Conservation (phyloP, 2,888 invertebrate genomes). For the Drosophila neotestacea region DNA sequence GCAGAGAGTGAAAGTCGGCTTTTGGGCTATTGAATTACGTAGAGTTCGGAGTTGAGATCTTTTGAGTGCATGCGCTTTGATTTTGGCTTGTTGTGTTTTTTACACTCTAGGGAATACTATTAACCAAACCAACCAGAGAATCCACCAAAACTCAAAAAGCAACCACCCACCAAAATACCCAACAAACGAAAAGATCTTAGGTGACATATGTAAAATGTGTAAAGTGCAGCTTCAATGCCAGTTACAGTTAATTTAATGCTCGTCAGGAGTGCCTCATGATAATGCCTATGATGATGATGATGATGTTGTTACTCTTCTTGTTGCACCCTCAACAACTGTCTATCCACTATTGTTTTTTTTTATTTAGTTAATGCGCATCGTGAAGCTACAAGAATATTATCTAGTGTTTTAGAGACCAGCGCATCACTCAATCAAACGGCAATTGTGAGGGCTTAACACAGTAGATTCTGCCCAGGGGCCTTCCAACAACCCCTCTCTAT, state of each 20-base stretch:
- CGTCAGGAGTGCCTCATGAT: conserved; percentile 52
- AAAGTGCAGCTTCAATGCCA: conserved; percentile 79
- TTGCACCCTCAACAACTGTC: conserved; percentile 46
- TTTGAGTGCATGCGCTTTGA: conserved; percentile 79
- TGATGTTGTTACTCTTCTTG: conserved; percentile 16
- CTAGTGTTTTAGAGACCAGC: conserved; percentile 28
- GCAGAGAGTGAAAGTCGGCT: conserved; percentile 40
- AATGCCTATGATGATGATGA: conserved; percentile 31
- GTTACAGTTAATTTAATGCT: conserved; percentile 82
- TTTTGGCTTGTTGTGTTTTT: conserved; percentile 47
- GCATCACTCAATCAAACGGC: conserved; percentile 84
- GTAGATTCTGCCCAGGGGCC: conserved; percentile 30
- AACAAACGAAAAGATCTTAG: conserved; percentile 47
- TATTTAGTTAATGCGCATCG: conserved; percentile 51
- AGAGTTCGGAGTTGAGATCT: conserved; percentile 67
- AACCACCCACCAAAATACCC: conserved; percentile 52
- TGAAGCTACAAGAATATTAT: conserved; percentile 37
- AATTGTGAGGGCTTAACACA: conserved; percentile 79
- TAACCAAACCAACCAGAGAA: conserved; percentile 33
- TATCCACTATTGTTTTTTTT: conserved; percentile 14
- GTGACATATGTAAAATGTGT: conserved; percentile 84
- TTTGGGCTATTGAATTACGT: conserved; percentile 79
- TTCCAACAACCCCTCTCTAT: conserved; percentile 28
- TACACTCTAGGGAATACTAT: conserved; percentile 64
- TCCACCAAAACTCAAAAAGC: conserved; percentile 13